Base-by-base conservation (phyloP, 2,797 vertebrate genomes). In the Lutjanus argentimaculatus region DNA sequence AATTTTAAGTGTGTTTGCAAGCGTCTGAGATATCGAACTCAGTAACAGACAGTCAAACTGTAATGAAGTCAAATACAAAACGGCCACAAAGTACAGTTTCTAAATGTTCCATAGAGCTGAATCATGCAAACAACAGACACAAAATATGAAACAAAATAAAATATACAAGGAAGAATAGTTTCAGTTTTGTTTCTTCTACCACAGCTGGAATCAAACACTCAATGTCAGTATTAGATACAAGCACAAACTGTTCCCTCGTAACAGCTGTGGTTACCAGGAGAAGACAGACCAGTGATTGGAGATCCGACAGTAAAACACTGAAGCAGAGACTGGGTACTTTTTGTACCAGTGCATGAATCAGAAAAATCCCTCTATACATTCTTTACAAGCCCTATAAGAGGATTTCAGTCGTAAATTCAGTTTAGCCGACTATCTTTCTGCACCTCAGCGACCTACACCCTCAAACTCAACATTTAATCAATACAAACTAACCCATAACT, bases 401-500 rank as follows among this genome's bases (percentile, higher is more conserved):
- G 6, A 25, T 61, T 63, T 68, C 6, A 30, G 3, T 49, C 55
- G 8, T 46, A 46, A 40, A 53, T 62, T 36, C 11, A 52, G 6
- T 67, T 56, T 68, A 56, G 46, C 55, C 5, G 21, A n/a, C 36
- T 53, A 46, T 12, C 19, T 61, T 7, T 46, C 21, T 58, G 36
- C 57, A 15, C 30, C 57, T 53, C 52, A 40, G 25, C 71, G 57
- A 57, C 57, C 64, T n/a, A 19, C 61, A 36, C 9, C 5, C 25
- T 55, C 8, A 25, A 36, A 36, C 21, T 70, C 30, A 67, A 30
- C 21, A 11, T 66, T 57, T 48, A n/a, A 63, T 45, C 74, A 36
- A 16, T 61, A 62, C 49, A 55, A 16, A 42, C 14, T 19, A 13
- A 51, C 11, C 25, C 40, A 21, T n/a, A 43, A 19, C 21, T 45